phyloP scores from a whole-genome alignment of 2,113 vertebrate genomes.

The Eidolon helvum region DNA sequence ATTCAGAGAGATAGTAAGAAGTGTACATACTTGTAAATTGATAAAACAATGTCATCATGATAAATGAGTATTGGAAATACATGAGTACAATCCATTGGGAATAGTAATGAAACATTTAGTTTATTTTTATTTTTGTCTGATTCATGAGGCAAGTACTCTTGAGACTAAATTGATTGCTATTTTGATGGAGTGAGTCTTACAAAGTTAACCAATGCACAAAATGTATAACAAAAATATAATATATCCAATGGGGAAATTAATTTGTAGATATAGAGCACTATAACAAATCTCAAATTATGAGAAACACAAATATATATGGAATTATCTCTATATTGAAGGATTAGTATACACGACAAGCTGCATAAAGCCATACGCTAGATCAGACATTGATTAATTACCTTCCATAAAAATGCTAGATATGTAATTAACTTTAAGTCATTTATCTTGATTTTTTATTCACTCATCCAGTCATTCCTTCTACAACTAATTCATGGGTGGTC shows the following conservation, averaged over 20 bases:
- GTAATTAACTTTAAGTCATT: not conserved
- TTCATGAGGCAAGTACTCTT: slow-evolving; percentile 22
- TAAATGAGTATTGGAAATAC: slow-evolving; percentile 23
- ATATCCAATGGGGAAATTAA: not conserved
- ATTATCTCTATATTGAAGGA: not conserved
- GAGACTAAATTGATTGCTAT: slow-evolving; percentile 15
- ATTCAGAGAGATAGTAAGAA: not conserved
- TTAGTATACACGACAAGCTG: not conserved
- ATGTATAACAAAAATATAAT: not conserved
- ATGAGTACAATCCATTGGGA: not conserved
- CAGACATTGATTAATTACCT: not conserved
- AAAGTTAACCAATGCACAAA: slow-evolving; percentile 14
- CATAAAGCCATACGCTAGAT: not conserved
- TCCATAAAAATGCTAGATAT: not conserved
- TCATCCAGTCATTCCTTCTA: not conserved
- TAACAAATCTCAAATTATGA: not conserved
- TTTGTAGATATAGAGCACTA: not conserved
- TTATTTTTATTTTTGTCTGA: slow-evolving; percentile 40
- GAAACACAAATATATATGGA: not conserved
- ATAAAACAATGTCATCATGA: slow-evolving; percentile 41
- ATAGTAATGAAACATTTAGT: slow-evolving; percentile 24
- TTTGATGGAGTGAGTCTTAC: slow-evolving; percentile 29
- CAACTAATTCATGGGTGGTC: not conserved
- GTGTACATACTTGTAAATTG: not conserved
- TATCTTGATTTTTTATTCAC: not conserved